A percentile compares a stretch with the other conserved stretches of the same genome.
phyloP scores from a whole-genome alignment of 2,113 vertebrate genomes.

The Tachycineta bicolor region DNA sequence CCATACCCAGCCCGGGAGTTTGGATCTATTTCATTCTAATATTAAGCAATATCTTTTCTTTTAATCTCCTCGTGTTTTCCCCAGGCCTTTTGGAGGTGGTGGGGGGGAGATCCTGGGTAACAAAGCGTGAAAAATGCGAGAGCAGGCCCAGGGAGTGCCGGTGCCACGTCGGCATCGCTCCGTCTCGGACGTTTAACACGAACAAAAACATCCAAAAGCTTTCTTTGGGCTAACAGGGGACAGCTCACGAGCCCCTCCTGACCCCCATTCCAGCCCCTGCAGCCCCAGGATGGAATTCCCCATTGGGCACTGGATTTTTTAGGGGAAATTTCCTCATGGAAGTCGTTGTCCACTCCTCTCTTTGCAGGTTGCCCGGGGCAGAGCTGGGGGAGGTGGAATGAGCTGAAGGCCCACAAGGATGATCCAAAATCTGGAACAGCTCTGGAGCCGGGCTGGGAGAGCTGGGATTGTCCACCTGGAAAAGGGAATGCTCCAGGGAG shows the following conservation, averaged over 20 bases:
- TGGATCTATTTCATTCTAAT: slow-evolving; percentile 4
- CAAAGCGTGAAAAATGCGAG: neutral
- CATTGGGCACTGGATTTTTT: accelerated
- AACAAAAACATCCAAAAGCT: neutral
- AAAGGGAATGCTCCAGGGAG: too few relatives aligned
- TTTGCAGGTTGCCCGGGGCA: neutral
- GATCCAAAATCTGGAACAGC: too few relatives aligned
- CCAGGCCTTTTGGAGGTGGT: neutral
- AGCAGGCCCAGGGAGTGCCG: neutral
- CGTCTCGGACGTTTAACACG: neutral
- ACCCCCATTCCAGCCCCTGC: neutral
- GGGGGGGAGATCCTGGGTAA: neutral
- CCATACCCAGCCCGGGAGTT: neutral
- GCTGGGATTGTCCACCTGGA: too few relatives aligned
- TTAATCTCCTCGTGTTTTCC: slow-evolving; percentile 25
- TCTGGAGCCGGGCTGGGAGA: too few relatives aligned
- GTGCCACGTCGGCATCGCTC: neutral
- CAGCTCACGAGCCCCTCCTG: accelerated
- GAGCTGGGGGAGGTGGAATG: too few relatives aligned
- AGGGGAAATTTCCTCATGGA: neutral
- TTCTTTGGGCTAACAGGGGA: neutral
- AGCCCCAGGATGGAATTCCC: neutral
- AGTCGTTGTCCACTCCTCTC: too few relatives aligned
- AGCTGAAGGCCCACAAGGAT: too few relatives aligned
- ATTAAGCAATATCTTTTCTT: slow-evolving; percentile 29